Evolutionary conservation across 2,113 vertebrate genomes (phyloP), one percentile per base, ranked within the genome.

Genomic region (Toxotes jaculatrix): DNA sequence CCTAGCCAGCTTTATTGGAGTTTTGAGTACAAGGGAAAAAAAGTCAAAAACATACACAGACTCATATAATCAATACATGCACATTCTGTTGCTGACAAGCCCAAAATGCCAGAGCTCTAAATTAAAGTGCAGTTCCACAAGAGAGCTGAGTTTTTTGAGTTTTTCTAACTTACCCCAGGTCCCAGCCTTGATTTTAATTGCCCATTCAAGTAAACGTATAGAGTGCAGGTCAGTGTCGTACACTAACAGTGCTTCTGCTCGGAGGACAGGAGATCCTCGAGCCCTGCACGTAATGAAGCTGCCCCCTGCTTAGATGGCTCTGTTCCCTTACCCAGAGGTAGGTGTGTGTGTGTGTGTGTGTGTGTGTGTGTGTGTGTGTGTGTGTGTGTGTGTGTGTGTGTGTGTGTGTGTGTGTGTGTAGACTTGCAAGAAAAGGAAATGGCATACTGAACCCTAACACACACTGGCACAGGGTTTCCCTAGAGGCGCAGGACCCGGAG

Each of bases 1-100:
- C 79, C 57, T 42, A 77, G 73, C 77, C 59, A 85, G 86, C 83
- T 87, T 90, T 91, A 91, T 92, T 90, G 80, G 81, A 89, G 69
- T 87, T 67, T 84, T 87, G 51, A 74, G 60, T 64, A 75, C 65
- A 82, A 84, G 60, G 60, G 59, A 53, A n/a, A 79, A 79, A 69
- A 16, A 34, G 27, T 19, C 34, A 60, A 55, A 38, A 47, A 23
- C 32, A 84, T 38, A 80, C 42, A 53, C 21, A 59, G 42, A 65
- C 57, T 59, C 43, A 40, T 38, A 60, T 74, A 60, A 87, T 74
- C 71, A 74, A 77, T 80, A 73, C 49, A 59, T 79, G 51, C 59
- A 55, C 45, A 72, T 74, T 86, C 32, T 61, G 43, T 77, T 74
- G 64, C 57, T 74, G 63, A 57, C 40, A 61, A 32, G 17, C 51